Conservation (phyloP, 2,888 invertebrate genomes). For the Sminthurinus aureus region DNA sequence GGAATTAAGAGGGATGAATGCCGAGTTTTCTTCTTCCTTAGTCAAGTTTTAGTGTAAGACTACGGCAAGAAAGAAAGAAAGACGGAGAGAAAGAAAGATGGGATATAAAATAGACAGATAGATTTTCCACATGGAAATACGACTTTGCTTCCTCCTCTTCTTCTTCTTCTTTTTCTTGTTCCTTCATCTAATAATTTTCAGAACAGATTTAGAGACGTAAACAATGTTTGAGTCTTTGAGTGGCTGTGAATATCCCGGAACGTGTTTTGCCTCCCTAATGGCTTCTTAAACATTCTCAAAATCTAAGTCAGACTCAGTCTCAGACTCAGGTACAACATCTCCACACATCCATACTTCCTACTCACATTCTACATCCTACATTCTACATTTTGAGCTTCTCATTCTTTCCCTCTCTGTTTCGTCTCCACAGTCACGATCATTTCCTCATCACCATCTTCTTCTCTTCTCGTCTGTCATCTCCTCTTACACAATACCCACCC, state of each 20-base stretch:
- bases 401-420: background rate
- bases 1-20: too few species aligned
- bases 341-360: too few species aligned
- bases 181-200: background rate
- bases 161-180: background rate
- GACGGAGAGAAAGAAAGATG: background rate
- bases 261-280: slow-evolving; percentile 16
- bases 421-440: slow-evolving; percentile 14
- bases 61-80: background rate
- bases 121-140: background rate
- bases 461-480: background rate
- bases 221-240: slow-evolving; percentile 20
- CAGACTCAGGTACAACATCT: too few species aligned
- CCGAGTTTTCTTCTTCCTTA: too few species aligned
- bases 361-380: background rate
- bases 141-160: background rate
- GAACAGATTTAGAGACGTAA: slow-evolving; percentile 16
- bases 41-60: background rate
- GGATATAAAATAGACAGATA: background rate
- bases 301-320: too few species aligned
- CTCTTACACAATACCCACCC: background rate
- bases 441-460: background rate
- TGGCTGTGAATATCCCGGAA: background rate
- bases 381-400: background rate
- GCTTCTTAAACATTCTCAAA: slow-evolving; percentile 9